Conservation (phyloP, 2,797 vertebrate genomes). For the Salmo trutta region DNA sequence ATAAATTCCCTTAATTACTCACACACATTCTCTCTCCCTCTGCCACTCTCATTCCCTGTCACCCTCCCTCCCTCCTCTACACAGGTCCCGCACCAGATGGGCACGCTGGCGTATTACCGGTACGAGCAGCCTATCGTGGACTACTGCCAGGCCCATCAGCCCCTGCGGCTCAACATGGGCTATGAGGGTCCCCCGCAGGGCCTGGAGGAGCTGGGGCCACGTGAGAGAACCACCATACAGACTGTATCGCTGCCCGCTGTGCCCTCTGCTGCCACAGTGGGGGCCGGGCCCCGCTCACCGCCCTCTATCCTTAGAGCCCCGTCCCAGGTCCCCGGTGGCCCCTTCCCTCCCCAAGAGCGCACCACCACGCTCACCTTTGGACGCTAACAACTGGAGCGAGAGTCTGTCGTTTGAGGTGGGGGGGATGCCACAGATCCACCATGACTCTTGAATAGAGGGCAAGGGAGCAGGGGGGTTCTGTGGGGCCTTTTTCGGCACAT, state of each 20-base stretch:
- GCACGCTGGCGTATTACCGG: slow-evolving; percentile 91
- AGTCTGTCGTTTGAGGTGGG: slow-evolving; percentile 26
- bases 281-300: slow-evolving; percentile 64
- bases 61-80: slow-evolving; percentile 12
- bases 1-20: not conserved
- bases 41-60: slow-evolving; percentile 3
- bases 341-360: slow-evolving; percentile 69
- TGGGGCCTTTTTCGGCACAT: slow-evolving; percentile 62
- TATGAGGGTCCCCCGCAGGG: slow-evolving; percentile 83
- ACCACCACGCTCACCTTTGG: slow-evolving; percentile 78
- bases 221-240: slow-evolving; percentile 77
- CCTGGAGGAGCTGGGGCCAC: slow-evolving; percentile 72
- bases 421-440: slow-evolving; percentile 38
- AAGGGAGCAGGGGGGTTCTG: slow-evolving; percentile 55
- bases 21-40: not conserved
- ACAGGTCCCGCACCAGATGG: slow-evolving; percentile 95
- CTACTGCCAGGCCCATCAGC: slow-evolving; percentile 98
- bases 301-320: slow-evolving; percentile 66
- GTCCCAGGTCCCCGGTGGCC: slow-evolving; percentile 58
- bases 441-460: slow-evolving; percentile 46
- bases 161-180: slow-evolving; percentile 90
- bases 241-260: slow-evolving; percentile 76
- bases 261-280: slow-evolving; percentile 66
- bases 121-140: slow-evolving; percentile 93
- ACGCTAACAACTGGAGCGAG: slow-evolving; percentile 60